A percentile compares a stretch with the other conserved stretches of the same genome.
These are phyloP conservation scores for Adelognathus sp. DNA, from an alignment of 2,888 invertebrate genomes.

Conservation along the genomic window DNA sequence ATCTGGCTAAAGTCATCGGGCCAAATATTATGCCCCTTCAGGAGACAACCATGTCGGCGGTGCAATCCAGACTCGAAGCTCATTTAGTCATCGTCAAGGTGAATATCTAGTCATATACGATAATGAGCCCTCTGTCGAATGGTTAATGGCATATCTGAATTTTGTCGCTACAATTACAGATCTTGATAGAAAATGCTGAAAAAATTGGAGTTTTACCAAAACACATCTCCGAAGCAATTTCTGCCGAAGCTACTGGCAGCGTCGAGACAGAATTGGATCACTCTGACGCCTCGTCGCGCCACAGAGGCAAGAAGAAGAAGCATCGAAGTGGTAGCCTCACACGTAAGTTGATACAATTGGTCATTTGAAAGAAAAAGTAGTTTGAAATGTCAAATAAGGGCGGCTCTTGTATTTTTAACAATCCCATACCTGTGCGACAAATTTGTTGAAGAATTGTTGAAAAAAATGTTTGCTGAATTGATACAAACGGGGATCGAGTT, in stretches of 20 bases:
- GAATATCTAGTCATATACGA: constrained; percentile 18
- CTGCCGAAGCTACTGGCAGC: constrained; percentile 72
- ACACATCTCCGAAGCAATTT: constrained; percentile 81
- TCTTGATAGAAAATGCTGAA: constrained; percentile 90
- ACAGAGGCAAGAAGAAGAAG: constrained; percentile 85
- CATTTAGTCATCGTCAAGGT: constrained; percentile 89
- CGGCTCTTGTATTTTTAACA: too few species aligned
- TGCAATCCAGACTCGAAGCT: constrained; percentile 85
- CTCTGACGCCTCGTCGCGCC: constrained; percentile 69
- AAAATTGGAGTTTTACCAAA: constrained; percentile 89
- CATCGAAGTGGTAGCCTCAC: constrained; percentile 93
- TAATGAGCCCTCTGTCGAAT: background rate
- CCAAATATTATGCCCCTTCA: constrained; percentile 93
- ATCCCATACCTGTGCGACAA: too few species aligned
- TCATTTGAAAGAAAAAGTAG: too few species aligned
- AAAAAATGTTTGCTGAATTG: too few species aligned
- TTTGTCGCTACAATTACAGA: constrained; percentile 80
- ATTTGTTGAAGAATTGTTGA: too few species aligned
- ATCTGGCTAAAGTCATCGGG: constrained; percentile 92
- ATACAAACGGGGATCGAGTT: too few species aligned
- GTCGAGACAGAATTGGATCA: constrained; percentile 73
- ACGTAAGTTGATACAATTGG: constrained; percentile 83
- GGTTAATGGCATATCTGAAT: background rate
- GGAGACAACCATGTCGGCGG: constrained; percentile 83
- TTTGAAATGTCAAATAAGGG: too few species aligned